Conservation (phyloP, 2,113 vertebrate species). For the Stictonetta naevosa region DNA sequence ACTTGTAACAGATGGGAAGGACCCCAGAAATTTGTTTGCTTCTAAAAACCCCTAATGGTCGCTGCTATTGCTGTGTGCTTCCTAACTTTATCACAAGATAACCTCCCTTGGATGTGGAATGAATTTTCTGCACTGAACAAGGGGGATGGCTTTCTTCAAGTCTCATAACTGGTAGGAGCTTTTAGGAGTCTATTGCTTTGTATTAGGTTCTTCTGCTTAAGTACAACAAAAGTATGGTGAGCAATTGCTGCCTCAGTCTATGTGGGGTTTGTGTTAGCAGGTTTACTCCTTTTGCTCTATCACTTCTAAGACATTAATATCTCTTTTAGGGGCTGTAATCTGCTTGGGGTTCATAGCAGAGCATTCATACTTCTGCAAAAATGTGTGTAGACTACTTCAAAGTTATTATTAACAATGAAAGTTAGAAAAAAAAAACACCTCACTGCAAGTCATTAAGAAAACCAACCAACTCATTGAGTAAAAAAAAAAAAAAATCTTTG, state of each 20-base stretch:
- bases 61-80: neutral
- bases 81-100: neutral
- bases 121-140: neutral
- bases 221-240: neutral
- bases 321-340: neutral
- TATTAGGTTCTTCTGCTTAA: neutral
- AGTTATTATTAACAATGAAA: slow-evolving; percentile 63
- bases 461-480: slow-evolving; percentile 39
- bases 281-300: slow-evolving; percentile 12
- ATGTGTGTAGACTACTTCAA: neutral
- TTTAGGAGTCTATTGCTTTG: neutral
- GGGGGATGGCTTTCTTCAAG: neutral
- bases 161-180: neutral
- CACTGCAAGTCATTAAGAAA: slow-evolving; percentile 57
- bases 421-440: neutral
- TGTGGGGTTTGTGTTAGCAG: neutral
- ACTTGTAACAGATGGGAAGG: neutral
- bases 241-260: neutral
- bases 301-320: neutral
- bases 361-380: slow-evolving; percentile 23
- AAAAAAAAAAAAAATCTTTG: slow-evolving; percentile 19
- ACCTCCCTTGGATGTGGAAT: neutral
- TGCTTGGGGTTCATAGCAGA: neutral
- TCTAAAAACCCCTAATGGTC: neutral
- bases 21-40: neutral